Evolutionary conservation across 2,888 invertebrate genomes (phyloP), one percentile per base, ranked within the genome.

Genomic region (Lepidochrysops patricia): DNA sequence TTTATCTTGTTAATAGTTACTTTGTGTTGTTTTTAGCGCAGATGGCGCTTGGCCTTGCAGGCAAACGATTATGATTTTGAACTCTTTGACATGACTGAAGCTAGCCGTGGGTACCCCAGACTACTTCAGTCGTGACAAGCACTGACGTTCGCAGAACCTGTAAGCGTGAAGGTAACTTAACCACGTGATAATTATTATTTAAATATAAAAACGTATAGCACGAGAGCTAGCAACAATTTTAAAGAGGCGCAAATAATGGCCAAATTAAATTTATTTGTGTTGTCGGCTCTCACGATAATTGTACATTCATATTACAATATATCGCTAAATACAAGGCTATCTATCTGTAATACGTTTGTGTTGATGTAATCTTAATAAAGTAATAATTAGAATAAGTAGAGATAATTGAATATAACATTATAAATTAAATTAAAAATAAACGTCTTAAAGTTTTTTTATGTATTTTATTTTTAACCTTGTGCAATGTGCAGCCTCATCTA

Each of bases 371-470:
- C 71, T 70, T 74, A 54, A 25, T 12, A 71, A 71, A 68, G 70
- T 62, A 60, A 63, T 32, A 64, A 57, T 57, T 63, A 62, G 57
- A 58, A 32, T 64, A 66, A 62, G 63, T 60, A 57, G 58, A 58
- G 25, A 34, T 58, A 58, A 58, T 58, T 58, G 25, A 34, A 58
- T 54, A 34, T 29, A 50, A 58, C n/a, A n/a, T n/a, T n/a, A 58
- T 70, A 79, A 72, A 77, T 83, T 84, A 84, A 84, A 83, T 85
- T 81, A 80, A 82, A 83, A 85, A 83, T 84, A 82, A 82, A 84
- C 71, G 74, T 71, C 67, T 73, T 76, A 74, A 77, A 80, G 79
- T 83, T 85, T 82, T 67, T 61, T 70, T 60, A 60, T 64, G 67
- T 49, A 26, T 35, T 37, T 19, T 7, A 7, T 37, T 15, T 37